Percentiles rank a stretch among this genome's conserved stretches.
Evolutionary conservation across 64 coral and sea anemone genomes (phyloP).

Genomic region (Stichodactyla mertensii): DNA sequence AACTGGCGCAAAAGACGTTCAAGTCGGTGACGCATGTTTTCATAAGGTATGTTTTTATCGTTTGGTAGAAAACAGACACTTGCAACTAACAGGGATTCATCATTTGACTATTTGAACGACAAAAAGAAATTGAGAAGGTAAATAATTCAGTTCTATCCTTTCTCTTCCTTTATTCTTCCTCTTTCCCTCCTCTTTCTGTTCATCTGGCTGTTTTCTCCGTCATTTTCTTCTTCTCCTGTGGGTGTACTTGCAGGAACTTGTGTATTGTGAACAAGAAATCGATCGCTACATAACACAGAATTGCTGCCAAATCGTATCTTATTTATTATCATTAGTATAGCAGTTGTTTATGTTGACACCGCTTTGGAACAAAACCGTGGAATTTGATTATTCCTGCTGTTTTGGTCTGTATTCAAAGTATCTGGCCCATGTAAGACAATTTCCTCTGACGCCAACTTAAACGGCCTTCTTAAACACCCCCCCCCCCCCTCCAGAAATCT

Average conservation of each 20-base stretch:
- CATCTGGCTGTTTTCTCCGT: neutral
- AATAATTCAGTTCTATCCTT: neutral
- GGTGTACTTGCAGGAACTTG: neutral
- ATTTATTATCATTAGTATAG: no score
- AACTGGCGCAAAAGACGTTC: neutral
- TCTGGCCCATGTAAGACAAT: no score
- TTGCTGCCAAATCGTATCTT: no score
- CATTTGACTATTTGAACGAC: neutral
- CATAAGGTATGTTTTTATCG: neutral
- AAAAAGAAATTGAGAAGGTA: neutral
- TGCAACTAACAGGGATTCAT: neutral
- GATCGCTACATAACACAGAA: no score
- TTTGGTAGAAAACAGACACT: neutral
- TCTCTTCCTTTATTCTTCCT: neutral
- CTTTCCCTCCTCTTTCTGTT: neutral
- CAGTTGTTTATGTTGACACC: no score
- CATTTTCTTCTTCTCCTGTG: neutral
- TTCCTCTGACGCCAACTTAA: no score
- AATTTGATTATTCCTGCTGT: no score
- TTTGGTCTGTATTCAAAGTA: no score
- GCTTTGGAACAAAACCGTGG: no score
- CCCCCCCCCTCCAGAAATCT: no score
- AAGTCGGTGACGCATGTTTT: neutral
- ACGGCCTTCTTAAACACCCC: no score
- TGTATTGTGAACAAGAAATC: neutral